Evolutionary conservation across 2,888 invertebrate genomes (phyloP).

Genomic region (Hirtodrosophila cameraria): DNA sequence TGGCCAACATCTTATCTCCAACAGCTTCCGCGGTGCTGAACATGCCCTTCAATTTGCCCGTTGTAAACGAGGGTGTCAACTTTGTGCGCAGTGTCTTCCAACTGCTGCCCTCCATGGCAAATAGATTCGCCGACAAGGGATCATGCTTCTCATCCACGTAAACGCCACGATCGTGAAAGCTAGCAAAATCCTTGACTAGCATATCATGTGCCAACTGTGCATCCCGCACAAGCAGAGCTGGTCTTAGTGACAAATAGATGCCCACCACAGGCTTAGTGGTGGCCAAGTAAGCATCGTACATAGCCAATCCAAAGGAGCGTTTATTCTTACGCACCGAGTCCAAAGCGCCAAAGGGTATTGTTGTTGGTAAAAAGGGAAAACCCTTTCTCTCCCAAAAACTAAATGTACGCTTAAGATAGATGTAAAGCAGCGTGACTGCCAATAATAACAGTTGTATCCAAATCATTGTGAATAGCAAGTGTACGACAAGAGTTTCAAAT

Average conservation of each 20-base stretch:
- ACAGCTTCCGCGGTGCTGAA: conserved; percentile 86
- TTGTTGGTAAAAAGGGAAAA: conserved; percentile 85
- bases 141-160: conserved; percentile 86
- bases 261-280: conserved; percentile 85
- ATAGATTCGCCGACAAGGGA: conserved; percentile 87
- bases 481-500: background rate
- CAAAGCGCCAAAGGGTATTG: conserved; percentile 88
- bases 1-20: conserved; percentile 85
- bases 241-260: conserved; percentile 87
- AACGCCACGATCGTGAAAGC: conserved; percentile 88
- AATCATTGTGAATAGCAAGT: conserved; percentile 27
- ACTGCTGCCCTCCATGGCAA: conserved; percentile 84
- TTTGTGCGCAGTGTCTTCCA: conserved; percentile 88
- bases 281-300: conserved; percentile 86
- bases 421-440: conserved; percentile 39
- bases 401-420: conserved; percentile 74
- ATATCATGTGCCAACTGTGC: conserved; percentile 87
- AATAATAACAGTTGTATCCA: conserved; percentile 44
- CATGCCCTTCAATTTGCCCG: conserved; percentile 88
- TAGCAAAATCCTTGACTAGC: conserved; percentile 87
- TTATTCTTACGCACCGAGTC: conserved; percentile 86
- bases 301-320: conserved; percentile 87
- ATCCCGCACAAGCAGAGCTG: conserved; percentile 87
- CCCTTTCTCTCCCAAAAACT: conserved; percentile 86
- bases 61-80: conserved; percentile 88